phyloP scores from a whole-genome alignment of 2,113 vertebrate species.

The Anoura caudifer region DNA sequence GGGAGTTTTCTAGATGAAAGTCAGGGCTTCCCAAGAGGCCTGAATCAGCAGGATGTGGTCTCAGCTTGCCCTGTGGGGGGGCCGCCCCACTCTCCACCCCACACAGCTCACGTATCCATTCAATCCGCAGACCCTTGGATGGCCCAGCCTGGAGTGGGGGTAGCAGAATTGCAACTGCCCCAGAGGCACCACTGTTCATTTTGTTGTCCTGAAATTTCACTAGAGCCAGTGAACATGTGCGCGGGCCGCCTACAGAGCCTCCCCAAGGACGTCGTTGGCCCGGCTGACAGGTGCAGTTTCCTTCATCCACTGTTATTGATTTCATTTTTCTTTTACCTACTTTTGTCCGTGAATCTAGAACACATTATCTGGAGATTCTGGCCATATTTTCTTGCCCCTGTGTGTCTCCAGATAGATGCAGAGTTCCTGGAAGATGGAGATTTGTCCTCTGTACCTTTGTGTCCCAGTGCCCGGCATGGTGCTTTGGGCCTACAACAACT shows the following conservation, averaged over 20 bases:
- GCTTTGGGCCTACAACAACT: accelerated
- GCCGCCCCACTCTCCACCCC: background rate
- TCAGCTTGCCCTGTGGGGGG: background rate
- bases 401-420: no score
- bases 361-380: background rate
- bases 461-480: accelerated
- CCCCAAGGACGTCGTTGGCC: accelerated
- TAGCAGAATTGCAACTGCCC: no score
- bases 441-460: background rate
- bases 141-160: background rate
- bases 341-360: background rate
- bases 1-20: background rate
- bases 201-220: background rate
- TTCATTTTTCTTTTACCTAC: no score
- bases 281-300: accelerated
- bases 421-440: background rate
- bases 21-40: background rate
- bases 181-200: background rate
- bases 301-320: accelerated
- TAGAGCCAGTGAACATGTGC: no score
- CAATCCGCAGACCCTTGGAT: background rate
- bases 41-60: conserved; percentile 5
- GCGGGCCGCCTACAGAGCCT: background rate
- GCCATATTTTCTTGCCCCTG: background rate
- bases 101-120: background rate